phyloP scores from a whole-genome alignment of 2,797 vertebrate genomes.

The Chaetophractus vellerosus region DNA sequence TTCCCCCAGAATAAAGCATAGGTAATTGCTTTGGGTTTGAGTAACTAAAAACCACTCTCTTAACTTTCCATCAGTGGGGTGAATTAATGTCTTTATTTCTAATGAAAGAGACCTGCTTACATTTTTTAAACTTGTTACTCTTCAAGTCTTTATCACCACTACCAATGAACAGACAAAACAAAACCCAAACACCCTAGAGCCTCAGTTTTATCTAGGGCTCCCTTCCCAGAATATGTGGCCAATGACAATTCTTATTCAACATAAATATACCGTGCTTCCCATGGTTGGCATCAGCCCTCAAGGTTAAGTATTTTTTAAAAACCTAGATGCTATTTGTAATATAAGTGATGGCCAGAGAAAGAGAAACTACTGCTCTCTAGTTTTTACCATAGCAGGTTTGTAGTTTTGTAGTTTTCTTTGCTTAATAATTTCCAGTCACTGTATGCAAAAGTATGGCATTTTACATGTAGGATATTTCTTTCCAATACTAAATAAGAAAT shows the following conservation, averaged over 20 bases:
- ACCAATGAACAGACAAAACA: not conserved
- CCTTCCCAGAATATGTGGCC: not conserved
- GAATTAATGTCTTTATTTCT: not conserved
- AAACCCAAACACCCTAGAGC: not conserved
- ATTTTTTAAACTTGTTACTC: not conserved
- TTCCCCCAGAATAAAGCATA: constrained; percentile 39
- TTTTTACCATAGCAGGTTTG: not conserved
- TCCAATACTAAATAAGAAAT: not conserved
- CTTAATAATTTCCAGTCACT: not conserved
- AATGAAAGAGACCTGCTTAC: not conserved
- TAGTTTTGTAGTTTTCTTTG: not conserved
- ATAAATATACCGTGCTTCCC: not conserved
- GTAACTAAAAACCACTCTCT: not conserved
- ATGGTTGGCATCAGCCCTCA: not conserved
- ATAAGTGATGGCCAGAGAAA: not conserved
- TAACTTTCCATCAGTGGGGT: not conserved
- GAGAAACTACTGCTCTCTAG: not conserved
- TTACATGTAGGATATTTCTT: not conserved
- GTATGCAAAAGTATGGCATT: not conserved
- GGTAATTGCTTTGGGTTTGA: not conserved
- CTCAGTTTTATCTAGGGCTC: not conserved
- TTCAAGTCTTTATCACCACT: not conserved
- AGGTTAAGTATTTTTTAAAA: not conserved
- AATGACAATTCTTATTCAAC: not conserved
- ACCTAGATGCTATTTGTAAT: not conserved